Base-by-base conservation (phyloP, 1,140 invertebrate species). In the Zaprionus africanus region DNA sequence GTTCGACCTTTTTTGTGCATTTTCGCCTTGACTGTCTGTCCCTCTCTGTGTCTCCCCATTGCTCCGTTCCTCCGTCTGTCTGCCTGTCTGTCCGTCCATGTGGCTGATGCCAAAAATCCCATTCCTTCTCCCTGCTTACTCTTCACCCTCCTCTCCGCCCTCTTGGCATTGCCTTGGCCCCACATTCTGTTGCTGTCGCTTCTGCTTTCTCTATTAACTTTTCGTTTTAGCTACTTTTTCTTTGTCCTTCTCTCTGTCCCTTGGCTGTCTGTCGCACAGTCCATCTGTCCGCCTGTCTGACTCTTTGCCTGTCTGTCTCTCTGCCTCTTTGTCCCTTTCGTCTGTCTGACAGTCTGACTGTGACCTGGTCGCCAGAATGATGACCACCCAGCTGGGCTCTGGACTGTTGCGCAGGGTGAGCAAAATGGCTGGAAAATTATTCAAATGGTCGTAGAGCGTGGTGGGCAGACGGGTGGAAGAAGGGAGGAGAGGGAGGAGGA, bases 211-310 rank as follows among this genome's bases (percentile, higher is more conserved):
- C 84, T 88, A 88, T 88, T 88, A 88, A 88, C 84, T 88, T 88
- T 87, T 87, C 83, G 83, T 87, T 87, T 87, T 87, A 81, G 83
- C 84, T 87, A 87, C 83, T 87, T 88, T 87, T 87, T 88, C 83
- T 88, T 84, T 88, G 78, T 79, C 75, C 75, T 64, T 51, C 62
- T 56, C 34, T 62, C 61, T 76, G 59, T 43, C 60, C 28, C 36
- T 24, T 46, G 38, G 49, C 60, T 41, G 31, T 34, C 31, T 34
- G 31, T 34, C 31, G 9, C 31, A 11, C 31, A 11, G 31, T 17
- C 26, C 38, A 12, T n/a, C 15, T 41, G 38, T 60, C 34, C 19
- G 28, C n/a, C 31, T 46, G 66, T 70, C 73, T 34, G 5, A 36
- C 36, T 13, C 43, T n/a, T 15, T 12, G 53, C 49, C 36, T 36